Percentiles rank a stretch among this genome's conserved stretches.
These are phyloP conservation scores for Antheraea mylitta DNA, from an alignment of 1,140 invertebrate genomes.

Conservation along the genomic window DNA sequence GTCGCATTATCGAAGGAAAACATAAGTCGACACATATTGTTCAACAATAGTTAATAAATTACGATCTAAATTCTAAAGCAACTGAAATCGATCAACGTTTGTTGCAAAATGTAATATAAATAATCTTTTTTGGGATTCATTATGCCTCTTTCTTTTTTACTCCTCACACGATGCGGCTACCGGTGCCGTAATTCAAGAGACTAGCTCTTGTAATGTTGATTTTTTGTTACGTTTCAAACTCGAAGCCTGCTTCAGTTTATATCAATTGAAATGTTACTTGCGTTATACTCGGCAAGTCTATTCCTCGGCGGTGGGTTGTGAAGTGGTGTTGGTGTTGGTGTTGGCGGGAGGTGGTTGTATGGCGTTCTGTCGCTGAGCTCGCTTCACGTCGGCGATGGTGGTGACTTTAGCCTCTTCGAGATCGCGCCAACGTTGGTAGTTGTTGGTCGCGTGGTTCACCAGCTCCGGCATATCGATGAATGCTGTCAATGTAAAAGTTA, in stretches of 20 bases:
- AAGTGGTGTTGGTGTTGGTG: constrained; percentile 26
- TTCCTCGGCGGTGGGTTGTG: constrained; percentile 43
- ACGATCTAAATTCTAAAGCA: background rate
- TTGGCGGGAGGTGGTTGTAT: constrained; percentile 24
- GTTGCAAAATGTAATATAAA: background rate
- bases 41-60: constrained; percentile 1
- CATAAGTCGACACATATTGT: background rate
- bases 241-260: background rate
- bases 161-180: background rate
- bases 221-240: background rate
- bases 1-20: background rate
- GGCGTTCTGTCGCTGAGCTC: constrained; percentile 43
- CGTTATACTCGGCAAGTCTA: constrained; percentile 16
- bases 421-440: constrained; percentile 96
- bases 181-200: background rate
- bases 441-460: constrained; percentile 88
- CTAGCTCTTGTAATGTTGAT: background rate
- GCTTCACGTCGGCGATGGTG: constrained; percentile 82
- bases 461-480: constrained; percentile 96
- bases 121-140: background rate
- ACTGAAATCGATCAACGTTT: background rate
- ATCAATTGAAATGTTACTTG: background rate
- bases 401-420: constrained; percentile 86
- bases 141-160: background rate
- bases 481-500: constrained; percentile 79